A percentile compares a stretch with the other conserved stretches of the same genome.
These are phyloP conservation scores for Ivindomyrus marchei DNA, from an alignment of 2,113 vertebrate genomes.

Conservation along the genomic window DNA sequence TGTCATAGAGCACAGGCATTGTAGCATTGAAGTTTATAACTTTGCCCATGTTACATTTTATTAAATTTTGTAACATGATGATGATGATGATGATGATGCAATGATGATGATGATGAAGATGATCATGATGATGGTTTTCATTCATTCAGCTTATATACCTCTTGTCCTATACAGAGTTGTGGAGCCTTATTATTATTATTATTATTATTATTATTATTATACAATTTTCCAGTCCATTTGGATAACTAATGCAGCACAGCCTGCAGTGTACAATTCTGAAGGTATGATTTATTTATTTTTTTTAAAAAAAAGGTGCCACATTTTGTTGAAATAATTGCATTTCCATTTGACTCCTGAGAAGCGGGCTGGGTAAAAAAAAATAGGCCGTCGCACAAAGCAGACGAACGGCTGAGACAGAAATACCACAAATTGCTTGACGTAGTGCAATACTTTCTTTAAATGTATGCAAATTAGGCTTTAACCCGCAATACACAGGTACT, in stretches of 20 bases:
- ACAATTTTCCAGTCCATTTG: not conserved
- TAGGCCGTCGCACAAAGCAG: constrained; percentile 1
- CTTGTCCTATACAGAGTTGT: not conserved
- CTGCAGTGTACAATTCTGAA: not conserved
- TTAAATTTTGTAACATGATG: not conserved
- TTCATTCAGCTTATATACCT: not conserved
- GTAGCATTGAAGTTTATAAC: not conserved
- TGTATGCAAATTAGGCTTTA: constrained; percentile 23
- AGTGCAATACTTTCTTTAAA: constrained; percentile 19
- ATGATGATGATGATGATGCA: too few relatives aligned
- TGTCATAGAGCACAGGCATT: not conserved
- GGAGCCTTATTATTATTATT: not conserved
- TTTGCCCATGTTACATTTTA: not conserved
- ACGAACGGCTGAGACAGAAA: not conserved
- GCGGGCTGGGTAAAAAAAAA: constrained; percentile 15
- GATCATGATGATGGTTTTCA: not conserved
- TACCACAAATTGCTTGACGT: constrained; percentile 18
- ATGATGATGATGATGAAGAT: too few relatives aligned
- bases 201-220: not conserved
- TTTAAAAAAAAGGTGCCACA: not conserved
- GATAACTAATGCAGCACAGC: not conserved
- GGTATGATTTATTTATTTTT: not conserved
- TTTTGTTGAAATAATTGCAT: not conserved
- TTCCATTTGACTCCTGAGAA: constrained; percentile 10
- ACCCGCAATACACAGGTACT: constrained; percentile 24